Evolutionary conservation across 1,140 invertebrate species (phyloP).

Genomic region (Drosophila nannoptera): DNA sequence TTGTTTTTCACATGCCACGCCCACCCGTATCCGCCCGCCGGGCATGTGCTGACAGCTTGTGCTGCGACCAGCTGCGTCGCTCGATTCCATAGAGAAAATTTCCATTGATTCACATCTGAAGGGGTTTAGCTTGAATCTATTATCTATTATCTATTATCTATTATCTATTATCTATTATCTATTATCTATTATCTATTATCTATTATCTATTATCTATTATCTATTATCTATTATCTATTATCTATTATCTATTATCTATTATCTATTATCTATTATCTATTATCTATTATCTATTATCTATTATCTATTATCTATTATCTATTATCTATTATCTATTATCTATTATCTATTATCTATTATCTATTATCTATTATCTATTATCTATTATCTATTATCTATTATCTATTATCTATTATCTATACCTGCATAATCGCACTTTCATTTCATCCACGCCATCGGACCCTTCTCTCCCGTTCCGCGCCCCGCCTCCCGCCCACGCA

Average conservation of each 20-base stretch:
- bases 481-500: too few relatives aligned
- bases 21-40: neutral
- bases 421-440: neutral
- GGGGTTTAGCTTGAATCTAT: too few relatives aligned
- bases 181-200: too few relatives aligned
- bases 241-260: neutral
- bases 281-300: neutral
- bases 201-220: too few relatives aligned
- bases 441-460: too few relatives aligned
- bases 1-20: constrained; percentile 26
- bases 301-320: neutral
- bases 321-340: neutral
- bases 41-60: constrained; percentile 21
- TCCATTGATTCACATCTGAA: neutral
- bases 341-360: neutral
- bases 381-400: neutral
- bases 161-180: too few relatives aligned
- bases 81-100: neutral
- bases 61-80: constrained; percentile 13
- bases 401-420: neutral
- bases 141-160: too few relatives aligned
- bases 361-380: constrained; percentile 1
- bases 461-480: too few relatives aligned
- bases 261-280: too few relatives aligned
- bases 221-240: too few relatives aligned